Evolutionary conservation across 2,888 invertebrate species (phyloP).

Genomic region (Uropetala carovei): DNA sequence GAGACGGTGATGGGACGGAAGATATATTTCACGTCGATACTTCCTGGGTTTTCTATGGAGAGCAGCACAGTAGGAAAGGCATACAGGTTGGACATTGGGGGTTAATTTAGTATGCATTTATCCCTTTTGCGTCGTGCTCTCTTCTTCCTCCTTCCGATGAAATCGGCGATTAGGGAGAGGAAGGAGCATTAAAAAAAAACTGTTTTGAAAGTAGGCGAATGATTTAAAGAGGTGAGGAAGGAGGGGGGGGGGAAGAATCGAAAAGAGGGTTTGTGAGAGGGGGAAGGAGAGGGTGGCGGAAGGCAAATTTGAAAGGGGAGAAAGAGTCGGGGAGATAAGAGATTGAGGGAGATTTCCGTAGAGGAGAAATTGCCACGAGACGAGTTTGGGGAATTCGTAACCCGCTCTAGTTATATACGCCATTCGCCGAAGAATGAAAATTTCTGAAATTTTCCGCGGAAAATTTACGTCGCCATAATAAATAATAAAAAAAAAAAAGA

Average conservation of each 20-base stretch:
- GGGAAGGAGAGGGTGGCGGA: not conserved
- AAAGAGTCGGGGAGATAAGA: not conserved
- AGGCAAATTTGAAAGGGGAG: not conserved
- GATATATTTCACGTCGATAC: not conserved
- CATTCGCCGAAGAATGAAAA: no score
- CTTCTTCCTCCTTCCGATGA: not conserved
- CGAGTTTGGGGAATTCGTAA: no score
- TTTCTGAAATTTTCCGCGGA: no score
- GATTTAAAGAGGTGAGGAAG: not conserved
- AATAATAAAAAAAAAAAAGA: no score
- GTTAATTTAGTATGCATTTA: conserved; percentile 23
- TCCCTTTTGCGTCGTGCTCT: not conserved
- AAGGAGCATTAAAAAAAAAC: not conserved
- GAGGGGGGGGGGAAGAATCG: not conserved
- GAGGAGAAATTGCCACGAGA: no score
- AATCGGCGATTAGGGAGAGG: not conserved
- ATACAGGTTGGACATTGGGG: conserved; percentile 20
- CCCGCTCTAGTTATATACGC: no score
- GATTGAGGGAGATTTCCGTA: not conserved
- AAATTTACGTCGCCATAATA: no score
- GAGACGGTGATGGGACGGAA: not conserved
- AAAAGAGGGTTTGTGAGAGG: not conserved
- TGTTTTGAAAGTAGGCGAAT: not conserved
- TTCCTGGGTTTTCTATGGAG: not conserved
- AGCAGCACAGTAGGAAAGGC: not conserved